Evolutionary conservation across 2,113 vertebrate species (phyloP).

Genomic region (Archocentrus centrarchus): DNA sequence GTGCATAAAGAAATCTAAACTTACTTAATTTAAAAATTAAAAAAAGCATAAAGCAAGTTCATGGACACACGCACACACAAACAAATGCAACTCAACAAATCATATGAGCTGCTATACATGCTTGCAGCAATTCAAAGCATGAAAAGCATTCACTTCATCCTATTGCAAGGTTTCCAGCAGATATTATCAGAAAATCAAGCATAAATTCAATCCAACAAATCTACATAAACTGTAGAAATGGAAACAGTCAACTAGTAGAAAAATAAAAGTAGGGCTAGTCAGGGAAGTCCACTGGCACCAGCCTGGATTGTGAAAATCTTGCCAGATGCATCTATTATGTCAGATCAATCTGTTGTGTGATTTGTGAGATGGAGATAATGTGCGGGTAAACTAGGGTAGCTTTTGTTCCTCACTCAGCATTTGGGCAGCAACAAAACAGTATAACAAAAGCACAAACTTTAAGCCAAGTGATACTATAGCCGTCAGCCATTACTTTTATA

Average conservation of each 20-base stretch:
- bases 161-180: neutral
- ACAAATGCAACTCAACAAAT: neutral
- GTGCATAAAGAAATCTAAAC: slow-evolving; percentile 3
- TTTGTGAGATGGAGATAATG: slow-evolving; percentile 35
- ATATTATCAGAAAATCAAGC: neutral
- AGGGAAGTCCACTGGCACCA: slow-evolving; percentile 49
- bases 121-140: neutral
- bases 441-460: slow-evolving; percentile 24
- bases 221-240: slow-evolving; percentile 11
- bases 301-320: slow-evolving; percentile 31
- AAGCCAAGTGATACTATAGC: slow-evolving; percentile 33
- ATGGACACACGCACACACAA: neutral
- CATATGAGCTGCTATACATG: neutral
- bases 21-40: neutral
- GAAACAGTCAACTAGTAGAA: neutral
- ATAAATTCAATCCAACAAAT: neutral
- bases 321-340: slow-evolving; percentile 57
- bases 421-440: slow-evolving; percentile 37
- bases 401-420: slow-evolving; percentile 34
- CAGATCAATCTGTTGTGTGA: slow-evolving; percentile 60
- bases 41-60: neutral
- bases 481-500: neutral
- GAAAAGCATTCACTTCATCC: neutral
- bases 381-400: slow-evolving; percentile 20
- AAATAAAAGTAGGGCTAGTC: slow-evolving; percentile 43